Conservation (phyloP, 2,113 vertebrate species). For the Balaeniceps rex region DNA sequence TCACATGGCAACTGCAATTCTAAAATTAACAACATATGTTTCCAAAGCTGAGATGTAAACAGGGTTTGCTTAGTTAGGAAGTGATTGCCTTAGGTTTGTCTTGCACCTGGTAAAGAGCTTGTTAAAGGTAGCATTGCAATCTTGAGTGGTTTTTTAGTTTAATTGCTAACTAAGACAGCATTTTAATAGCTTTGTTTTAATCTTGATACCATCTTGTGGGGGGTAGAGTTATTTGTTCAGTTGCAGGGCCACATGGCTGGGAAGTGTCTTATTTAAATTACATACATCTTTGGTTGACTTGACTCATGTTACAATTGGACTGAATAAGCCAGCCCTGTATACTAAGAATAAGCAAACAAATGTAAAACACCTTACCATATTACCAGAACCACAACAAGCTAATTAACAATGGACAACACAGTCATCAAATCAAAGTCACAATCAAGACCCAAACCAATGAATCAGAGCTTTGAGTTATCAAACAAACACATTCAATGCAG, state of each 20-base stretch:
- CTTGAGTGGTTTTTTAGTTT: background rate
- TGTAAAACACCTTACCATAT: background rate
- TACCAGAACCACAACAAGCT: background rate
- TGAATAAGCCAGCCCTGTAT: background rate
- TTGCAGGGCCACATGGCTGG: background rate
- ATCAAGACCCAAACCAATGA: background rate
- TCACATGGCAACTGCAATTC: background rate
- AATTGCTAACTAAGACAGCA: background rate
- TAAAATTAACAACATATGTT: slow-evolving; percentile 24
- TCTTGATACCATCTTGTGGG: background rate
- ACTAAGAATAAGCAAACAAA: background rate
- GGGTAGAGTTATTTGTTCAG: background rate
- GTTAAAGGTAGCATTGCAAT: background rate
- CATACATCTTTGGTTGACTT: background rate
- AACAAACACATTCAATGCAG: background rate
- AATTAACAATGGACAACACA: background rate
- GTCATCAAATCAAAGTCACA: background rate
- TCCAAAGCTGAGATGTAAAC: background rate
- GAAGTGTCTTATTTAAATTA: background rate
- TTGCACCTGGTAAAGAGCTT: background rate
- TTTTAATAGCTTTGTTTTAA: background rate
- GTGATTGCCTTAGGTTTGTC: background rate
- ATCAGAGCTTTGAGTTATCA: background rate
- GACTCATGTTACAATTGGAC: background rate
- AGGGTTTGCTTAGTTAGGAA: slow-evolving; percentile 1